Evolutionary conservation across 2,113 vertebrate species (phyloP).

Genomic region (Daphoenositta chrysoptera): DNA sequence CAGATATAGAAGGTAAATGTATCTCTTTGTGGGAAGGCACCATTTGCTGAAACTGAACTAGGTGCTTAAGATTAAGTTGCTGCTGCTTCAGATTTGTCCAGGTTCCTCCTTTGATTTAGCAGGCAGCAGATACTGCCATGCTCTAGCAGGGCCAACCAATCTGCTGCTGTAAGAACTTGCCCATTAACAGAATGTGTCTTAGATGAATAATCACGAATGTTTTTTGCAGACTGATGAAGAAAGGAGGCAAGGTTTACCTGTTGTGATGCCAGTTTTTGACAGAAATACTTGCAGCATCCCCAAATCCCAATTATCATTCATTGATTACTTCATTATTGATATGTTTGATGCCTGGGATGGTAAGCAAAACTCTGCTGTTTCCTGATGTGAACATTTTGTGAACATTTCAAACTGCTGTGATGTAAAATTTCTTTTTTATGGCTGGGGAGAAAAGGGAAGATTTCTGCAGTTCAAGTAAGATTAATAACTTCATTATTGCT

Average conservation of each 20-base stretch:
- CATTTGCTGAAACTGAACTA: neutral
- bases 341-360: slow-evolving; percentile 99
- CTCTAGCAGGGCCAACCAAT: neutral
- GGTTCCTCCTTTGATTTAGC: neutral
- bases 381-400: neutral
- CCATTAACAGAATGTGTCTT: neutral
- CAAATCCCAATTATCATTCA: slow-evolving; percentile 97
- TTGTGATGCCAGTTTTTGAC: slow-evolving; percentile 98
- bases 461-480: neutral
- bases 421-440: neutral
- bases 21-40: neutral
- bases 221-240: slow-evolving; percentile 92
- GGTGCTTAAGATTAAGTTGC: neutral
- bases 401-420: neutral
- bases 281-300: slow-evolving; percentile 97
- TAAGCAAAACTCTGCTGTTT: slow-evolving; percentile 66
- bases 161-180: neutral
- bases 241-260: slow-evolving; percentile 88
- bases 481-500: slow-evolving; percentile 1
- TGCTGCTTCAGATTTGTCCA: neutral
- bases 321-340: slow-evolving; percentile 97
- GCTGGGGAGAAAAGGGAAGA: neutral
- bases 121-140: neutral
- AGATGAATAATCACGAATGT: neutral
- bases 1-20: neutral